phyloP scores from a whole-genome alignment of 2,113 vertebrate genomes.

The Lasiurus borealis region DNA sequence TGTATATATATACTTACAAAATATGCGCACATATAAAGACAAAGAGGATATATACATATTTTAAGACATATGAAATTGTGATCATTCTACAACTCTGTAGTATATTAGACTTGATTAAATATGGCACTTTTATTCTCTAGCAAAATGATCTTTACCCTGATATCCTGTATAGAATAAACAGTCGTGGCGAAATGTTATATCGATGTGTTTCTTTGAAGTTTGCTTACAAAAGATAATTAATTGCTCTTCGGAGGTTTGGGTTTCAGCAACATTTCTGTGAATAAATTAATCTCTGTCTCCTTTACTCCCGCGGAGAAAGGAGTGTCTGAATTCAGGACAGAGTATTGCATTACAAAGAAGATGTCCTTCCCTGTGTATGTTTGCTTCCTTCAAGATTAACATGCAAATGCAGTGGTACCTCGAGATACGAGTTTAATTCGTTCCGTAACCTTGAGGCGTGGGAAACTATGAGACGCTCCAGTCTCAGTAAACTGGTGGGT shows the following conservation, averaged over 20 bases:
- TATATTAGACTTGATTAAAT: background rate
- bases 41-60: background rate
- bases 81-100: background rate
- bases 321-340: constrained; percentile 30
- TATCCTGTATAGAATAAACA: constrained; percentile 13
- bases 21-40: background rate
- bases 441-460: no score
- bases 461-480: no score
- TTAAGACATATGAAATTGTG: constrained; percentile 1
- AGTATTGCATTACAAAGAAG: constrained; percentile 38
- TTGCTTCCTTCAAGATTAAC: constrained; percentile 62
- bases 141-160: background rate
- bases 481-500: no score
- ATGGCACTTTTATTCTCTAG: background rate
- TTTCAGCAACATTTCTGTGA: constrained; percentile 33
- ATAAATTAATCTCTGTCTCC: constrained; percentile 51
- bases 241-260: constrained; percentile 45
- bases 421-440: no score
- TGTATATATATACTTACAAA: no score
- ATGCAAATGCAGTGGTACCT: background rate
- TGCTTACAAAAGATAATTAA: constrained; percentile 62
- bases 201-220: constrained; percentile 35
- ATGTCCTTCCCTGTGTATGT: background rate
- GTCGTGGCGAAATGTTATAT: background rate
- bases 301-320: constrained; percentile 32